Base-by-base conservation (phyloP, 2,797 vertebrate genomes). In the Dendrocincla tyrannina region DNA sequence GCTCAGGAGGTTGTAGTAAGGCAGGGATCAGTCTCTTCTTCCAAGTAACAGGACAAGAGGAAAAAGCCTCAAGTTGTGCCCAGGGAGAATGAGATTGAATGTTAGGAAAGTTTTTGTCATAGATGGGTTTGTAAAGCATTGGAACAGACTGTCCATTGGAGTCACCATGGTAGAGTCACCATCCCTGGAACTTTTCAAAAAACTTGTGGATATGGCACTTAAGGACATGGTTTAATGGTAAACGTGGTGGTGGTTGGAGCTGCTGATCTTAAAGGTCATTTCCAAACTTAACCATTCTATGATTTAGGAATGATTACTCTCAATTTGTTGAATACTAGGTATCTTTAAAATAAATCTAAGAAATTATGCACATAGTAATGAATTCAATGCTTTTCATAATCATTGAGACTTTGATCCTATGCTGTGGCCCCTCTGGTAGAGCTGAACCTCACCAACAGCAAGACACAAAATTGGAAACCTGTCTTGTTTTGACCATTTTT, bases 161-260 rank as follows among this genome's bases (percentile, higher is more conserved):
- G 25, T 39, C 39, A 39, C 39, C 39, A 6, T 46, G 30, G n/a
- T 10, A 39, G 16, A 49, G 13, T 56, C 23, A 22, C 7, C 14
- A 37, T 27, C 28, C 13, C n/a, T 10, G 28, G 55, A 42, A 49
- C 16, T 20, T 6, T 17, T 56, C 4, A 56, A 20, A 73, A 63
- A 69, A 25, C 14, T 2, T n/a, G 23, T 50, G 27, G 32, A 10
- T 83, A 13, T 27, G 44, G 37, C 37, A 58, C 4, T 33, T 58
- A 17, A 0, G 0, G 52, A 23, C 10, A 17, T 35, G 17, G 9
- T 58, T 72, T 41, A 46, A 35, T 52, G 15, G 24, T 27, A 39
- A 77, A 39, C 0, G 0, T 41, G 5, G 12, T 23, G 17, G 14
- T 78, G 59, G 22, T 2, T 32, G 6, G 30, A 46, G 2, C 39